Conservation (phyloP, 92 coral and sea anemone species). For the Palythoa heliodiscus region DNA sequence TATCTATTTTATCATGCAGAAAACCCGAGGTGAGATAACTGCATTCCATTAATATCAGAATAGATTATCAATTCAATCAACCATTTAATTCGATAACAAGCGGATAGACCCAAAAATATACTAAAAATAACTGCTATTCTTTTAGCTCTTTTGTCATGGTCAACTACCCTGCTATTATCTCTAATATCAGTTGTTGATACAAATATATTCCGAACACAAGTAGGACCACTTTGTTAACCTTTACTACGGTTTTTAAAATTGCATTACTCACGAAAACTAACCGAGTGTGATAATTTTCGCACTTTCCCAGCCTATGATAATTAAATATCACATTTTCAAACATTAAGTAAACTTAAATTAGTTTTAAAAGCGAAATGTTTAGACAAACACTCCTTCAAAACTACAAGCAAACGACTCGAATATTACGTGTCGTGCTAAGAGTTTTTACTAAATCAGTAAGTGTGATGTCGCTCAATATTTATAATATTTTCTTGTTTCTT, state of each 20-base stretch:
- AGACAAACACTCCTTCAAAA: not conserved
- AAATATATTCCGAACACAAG: conserved; percentile 8
- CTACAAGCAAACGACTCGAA: not conserved
- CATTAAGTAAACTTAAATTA: not conserved
- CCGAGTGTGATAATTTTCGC: not conserved
- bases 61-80: not conserved
- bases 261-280: not conserved
- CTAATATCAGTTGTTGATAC: not conserved
- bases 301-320: not conserved
- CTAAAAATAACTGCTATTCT: conserved; percentile 13
- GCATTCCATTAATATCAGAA: not conserved
- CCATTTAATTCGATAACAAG: not conserved
- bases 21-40: conserved; percentile 4
- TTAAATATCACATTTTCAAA: not conserved
- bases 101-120: not conserved
- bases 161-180: not conserved
- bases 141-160: conserved; percentile 4
- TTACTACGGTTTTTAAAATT: not conserved
- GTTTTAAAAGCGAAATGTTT: not conserved
- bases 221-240: not conserved
- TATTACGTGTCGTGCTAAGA: not conserved
- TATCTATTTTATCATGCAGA: not conserved
- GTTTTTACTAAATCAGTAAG: not conserved
- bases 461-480: conserved; percentile 8
- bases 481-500: not conserved